phyloP scores from a whole-genome alignment of 2,113 vertebrate genomes.

The Hypocryptadius cinnamomeus region DNA sequence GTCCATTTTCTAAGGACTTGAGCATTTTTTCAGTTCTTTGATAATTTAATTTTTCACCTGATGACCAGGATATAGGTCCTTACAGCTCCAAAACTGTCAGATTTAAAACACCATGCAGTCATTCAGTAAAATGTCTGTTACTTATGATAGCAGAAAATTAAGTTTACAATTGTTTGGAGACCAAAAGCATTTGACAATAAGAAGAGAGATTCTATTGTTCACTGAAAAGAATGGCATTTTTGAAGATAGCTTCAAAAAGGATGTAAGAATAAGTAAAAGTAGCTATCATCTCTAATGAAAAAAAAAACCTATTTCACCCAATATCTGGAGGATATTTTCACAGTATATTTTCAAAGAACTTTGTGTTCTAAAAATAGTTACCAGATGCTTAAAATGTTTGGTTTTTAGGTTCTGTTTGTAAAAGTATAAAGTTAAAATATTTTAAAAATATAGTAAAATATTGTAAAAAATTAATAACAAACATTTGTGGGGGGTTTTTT shows the following conservation, averaged over 20 bases:
- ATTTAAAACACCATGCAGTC: not conserved
- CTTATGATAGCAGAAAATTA: not conserved
- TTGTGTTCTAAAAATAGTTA: not conserved
- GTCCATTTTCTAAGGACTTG: not conserved
- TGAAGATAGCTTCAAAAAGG: not conserved
- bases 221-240: not conserved
- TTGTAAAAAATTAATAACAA: not conserved
- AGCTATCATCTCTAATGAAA: not conserved
- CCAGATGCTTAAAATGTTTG: not conserved
- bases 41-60: not conserved
- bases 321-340: not conserved
- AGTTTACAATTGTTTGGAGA: not conserved
- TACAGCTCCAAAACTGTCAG: not conserved
- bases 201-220: not conserved
- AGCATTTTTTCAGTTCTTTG: not conserved
- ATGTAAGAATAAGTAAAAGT: not conserved
- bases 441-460: not conserved
- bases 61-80: not conserved
- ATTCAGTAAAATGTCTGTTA: not conserved
- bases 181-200: not conserved
- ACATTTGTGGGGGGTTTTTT: not conserved
- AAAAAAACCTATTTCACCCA: not conserved
- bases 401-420: not conserved
- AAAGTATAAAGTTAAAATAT: not conserved
- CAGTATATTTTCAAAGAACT: not conserved